Percentiles rank a stretch among this genome's conserved stretches.
Evolutionary conservation across 2,888 invertebrate genomes (phyloP).

Genomic region (Pseudococcus longispinus): DNA sequence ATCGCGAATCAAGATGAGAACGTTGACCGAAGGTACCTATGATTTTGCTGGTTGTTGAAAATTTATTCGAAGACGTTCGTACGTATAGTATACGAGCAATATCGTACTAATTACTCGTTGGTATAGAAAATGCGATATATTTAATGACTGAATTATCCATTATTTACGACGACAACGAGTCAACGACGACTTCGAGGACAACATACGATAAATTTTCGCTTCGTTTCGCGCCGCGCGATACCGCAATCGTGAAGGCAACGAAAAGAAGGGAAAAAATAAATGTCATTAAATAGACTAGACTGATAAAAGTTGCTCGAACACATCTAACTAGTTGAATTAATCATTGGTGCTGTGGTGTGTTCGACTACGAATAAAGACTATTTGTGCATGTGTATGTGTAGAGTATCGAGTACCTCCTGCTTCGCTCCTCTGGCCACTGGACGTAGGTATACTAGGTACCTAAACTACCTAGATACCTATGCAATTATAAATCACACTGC

Average conservation of each 20-base stretch:
- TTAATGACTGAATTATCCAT: conserved; percentile 9
- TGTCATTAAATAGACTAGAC: conserved; percentile 39
- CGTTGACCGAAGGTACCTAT: neutral
- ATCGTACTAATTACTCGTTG: neutral
- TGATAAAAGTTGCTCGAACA: conserved; percentile 38
- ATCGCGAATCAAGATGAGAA: neutral
- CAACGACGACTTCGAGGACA: neutral
- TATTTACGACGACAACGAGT: conserved; percentile 4
- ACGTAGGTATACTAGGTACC: neutral
- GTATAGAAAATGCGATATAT: neutral
- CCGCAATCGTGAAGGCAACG: neutral
- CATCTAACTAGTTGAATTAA: conserved; percentile 37
- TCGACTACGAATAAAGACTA: neutral
- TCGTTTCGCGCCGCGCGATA: neutral
- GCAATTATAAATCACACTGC: conserved; percentile 6
- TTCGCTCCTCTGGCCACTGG: neutral
- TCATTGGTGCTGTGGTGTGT: conserved; percentile 18
- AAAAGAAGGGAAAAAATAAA: neutral
- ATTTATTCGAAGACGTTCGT: neutral
- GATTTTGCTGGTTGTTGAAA: neutral
- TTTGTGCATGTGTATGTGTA: neutral
- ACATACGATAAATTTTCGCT: conserved; percentile 19
- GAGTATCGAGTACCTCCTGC: neutral
- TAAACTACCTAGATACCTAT: neutral
- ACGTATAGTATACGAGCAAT: neutral